Conservation (phyloP, 2,797 vertebrate genomes). For the Clarias laeviceps region DNA sequence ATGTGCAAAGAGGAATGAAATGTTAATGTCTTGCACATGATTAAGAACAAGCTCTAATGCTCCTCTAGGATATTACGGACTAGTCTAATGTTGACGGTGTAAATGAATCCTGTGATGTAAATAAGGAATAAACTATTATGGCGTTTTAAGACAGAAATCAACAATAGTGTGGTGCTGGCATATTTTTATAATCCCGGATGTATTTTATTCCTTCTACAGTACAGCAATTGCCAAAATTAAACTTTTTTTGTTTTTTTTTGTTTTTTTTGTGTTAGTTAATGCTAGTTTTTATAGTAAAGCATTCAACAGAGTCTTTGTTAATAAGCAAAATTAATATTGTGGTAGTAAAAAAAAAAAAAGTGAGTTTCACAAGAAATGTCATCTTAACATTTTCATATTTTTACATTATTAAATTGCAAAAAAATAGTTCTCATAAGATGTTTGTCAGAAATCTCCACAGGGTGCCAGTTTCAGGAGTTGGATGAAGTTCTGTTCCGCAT, state of each 20-base stretch:
- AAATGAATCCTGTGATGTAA: neutral
- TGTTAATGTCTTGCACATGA: neutral
- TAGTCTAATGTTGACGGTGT: neutral
- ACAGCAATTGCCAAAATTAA: neutral
- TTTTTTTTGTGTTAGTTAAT: too few species aligned
- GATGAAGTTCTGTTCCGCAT: neutral
- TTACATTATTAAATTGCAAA: neutral
- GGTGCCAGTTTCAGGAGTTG: neutral
- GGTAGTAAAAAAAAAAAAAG: neutral
- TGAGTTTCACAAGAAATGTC: neutral
- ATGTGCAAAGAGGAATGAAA: conserved; percentile 4
- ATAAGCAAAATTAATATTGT: neutral
- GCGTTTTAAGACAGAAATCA: neutral
- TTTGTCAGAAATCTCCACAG: neutral
- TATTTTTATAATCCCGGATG: neutral
- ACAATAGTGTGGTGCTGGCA: neutral
- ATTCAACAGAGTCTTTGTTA: neutral
- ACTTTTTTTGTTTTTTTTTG: neutral
- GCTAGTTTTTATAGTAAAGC: neutral
- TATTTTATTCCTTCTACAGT: neutral
- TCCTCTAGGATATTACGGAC: neutral
- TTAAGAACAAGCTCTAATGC: conserved; percentile 1
- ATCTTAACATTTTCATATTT: neutral
- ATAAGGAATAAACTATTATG: neutral
- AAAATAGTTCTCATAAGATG: neutral